These are phyloP conservation scores for Ctena decussata DNA, from an alignment of 2,888 invertebrate genomes.

Conservation along the genomic window DNA sequence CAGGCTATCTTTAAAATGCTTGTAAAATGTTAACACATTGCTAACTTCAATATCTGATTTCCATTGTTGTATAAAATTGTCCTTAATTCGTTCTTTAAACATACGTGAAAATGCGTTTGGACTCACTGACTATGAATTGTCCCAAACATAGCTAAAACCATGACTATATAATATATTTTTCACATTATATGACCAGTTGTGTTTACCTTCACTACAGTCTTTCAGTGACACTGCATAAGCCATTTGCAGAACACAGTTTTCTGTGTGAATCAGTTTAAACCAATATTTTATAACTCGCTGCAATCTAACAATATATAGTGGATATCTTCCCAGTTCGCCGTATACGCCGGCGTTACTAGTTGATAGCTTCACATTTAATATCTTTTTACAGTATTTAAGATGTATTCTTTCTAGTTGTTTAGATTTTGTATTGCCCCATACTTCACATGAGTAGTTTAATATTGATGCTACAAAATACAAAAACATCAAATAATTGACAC, in stretches of 20 bases:
- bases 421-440: too few relatives aligned
- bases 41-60: neutral
- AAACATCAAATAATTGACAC: too few relatives aligned
- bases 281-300: neutral
- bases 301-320: neutral
- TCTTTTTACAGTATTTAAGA: neutral
- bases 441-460: too few relatives aligned
- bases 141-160: neutral
- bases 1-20: constrained; percentile 5
- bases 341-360: neutral
- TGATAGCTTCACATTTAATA: neutral
- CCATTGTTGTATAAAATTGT: neutral
- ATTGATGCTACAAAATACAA: too few relatives aligned
- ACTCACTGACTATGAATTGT: neutral
- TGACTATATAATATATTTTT: neutral
- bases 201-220: neutral
- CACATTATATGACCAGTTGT: neutral
- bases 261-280: neutral
- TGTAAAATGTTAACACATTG: constrained; percentile 2
- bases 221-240: neutral
- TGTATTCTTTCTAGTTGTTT: too few relatives aligned
- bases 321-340: neutral
- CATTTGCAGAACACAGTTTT: neutral
- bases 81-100: neutral
- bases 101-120: neutral